Evolutionary conservation across 2,888 invertebrate species (phyloP), one percentile per base, ranked within the genome.

Genomic region (Carterocephalus palaemon): DNA sequence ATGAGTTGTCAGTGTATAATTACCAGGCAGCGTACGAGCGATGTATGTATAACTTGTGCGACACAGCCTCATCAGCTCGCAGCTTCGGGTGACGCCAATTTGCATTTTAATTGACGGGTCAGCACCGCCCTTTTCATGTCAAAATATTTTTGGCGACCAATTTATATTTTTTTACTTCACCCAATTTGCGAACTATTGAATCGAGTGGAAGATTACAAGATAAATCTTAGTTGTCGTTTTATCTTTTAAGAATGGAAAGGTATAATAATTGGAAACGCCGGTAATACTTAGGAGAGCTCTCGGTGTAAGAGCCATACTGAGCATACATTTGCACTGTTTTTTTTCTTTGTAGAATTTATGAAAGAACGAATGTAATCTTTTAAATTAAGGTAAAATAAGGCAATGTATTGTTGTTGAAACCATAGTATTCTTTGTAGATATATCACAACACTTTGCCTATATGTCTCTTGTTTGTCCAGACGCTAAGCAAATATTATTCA

Each of bases 31-130:
- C 20, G 22, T 32, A 24, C 16, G 29, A 41, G 32, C 17, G 32
- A 24, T 23, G 24, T 24, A 20, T 38, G 10, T 41, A 33, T 41
- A 41, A 41, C 33, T 32, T 41, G 41, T 41, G 33, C 26, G 26
- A 15, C 32, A 33, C 16, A 22, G 32, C 16, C 22, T 16, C 24
- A 41, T 40, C 40, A 33, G 13, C 41, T 33, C 20, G 19, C 41
- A 17, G 33, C 41, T 24, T 37, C 54, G 53, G 52, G 55, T 57
- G 63, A 53, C 58, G 56, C 62, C 69, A 74, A 81, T 82, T 79
- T 80, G 61, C 78, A 81, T 82, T 63, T 72, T 80, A 80, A 82
- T 82, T 76, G 75, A 70, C 69, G 58, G 57, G 55, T 46, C 60
- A 63, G 67, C 67, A 45, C 52, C 53, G 46, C 52, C 48, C 57